Evolutionary conservation across 2,888 invertebrate genomes (phyloP).

Genomic region (Seira musarum): DNA sequence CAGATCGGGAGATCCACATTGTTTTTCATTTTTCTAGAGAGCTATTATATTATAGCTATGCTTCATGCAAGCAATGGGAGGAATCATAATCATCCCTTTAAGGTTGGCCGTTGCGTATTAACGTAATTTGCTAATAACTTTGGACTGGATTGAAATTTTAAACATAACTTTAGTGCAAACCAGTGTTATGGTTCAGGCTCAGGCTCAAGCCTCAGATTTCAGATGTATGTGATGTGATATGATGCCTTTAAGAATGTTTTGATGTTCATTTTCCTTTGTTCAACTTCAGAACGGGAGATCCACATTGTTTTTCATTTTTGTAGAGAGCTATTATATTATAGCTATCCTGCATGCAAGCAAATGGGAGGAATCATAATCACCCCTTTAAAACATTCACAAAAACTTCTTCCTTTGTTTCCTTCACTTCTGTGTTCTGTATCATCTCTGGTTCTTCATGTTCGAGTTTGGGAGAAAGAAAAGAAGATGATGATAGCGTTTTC

Average conservation of each 20-base stretch:
- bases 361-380: not conserved
- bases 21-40: no score
- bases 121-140: no score
- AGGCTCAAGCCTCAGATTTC: no score
- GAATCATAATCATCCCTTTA: constrained; percentile 4
- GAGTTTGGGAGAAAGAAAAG: not conserved
- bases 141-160: not conserved
- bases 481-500: not conserved
- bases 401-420: constrained; percentile 4
- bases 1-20: no score
- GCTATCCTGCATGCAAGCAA: not conserved
- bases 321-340: no score
- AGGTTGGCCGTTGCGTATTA: no score
- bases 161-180: no score
- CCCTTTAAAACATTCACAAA: constrained; percentile 6
- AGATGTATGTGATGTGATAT: no score
- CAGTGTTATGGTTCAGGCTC: constrained; percentile 31
- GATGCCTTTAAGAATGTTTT: constrained; percentile 6
- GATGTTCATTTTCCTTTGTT: not conserved
- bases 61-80: not conserved
- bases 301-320: no score
- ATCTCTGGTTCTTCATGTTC: no score
- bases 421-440: not conserved
- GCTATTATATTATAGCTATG: not conserved
- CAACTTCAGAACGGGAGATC: no score